Percentiles rank a stretch among this genome's conserved stretches.
Evolutionary conservation across 2,113 vertebrate species (phyloP).

Genomic region (Myrmophylax atrothorax): DNA sequence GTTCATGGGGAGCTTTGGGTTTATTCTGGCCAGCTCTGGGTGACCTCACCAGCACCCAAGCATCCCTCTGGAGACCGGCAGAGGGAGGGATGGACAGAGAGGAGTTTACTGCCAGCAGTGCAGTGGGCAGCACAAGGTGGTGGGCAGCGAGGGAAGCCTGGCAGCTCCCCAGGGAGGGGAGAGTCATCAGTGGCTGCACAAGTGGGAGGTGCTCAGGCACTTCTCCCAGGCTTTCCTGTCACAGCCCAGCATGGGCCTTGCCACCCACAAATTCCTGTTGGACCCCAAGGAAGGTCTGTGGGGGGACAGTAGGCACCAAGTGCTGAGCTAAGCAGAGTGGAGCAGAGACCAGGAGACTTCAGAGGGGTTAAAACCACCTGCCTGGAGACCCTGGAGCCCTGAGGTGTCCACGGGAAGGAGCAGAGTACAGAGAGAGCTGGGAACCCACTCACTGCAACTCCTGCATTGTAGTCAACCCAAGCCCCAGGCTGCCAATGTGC

Average conservation of each 20-base stretch:
- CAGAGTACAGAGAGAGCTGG: neutral
- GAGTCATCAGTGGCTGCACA: fast-evolving
- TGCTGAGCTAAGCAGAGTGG: neutral
- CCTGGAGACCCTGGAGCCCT: neutral
- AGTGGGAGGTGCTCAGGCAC: neutral
- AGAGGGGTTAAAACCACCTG: neutral
- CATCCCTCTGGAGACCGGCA: neutral
- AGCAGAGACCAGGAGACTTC: neutral
- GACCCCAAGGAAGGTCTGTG: neutral
- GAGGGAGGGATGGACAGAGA: neutral
- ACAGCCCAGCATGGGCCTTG: fast-evolving
- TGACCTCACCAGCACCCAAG: neutral
- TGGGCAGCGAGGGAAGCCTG: neutral
- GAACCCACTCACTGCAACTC: neutral
- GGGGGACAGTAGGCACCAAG: neutral
- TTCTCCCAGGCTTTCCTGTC: neutral
- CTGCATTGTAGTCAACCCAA: neutral
- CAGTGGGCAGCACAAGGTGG: neutral
- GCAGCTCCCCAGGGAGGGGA: neutral
- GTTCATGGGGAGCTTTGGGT: neutral
- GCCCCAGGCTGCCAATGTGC: neutral
- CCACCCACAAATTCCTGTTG: fast-evolving
- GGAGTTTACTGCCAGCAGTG: neutral
- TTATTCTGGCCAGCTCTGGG: neutral
- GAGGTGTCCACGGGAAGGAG: neutral